Conservation (phyloP, 2,797 vertebrate genomes). For the Chelon labrosus region DNA sequence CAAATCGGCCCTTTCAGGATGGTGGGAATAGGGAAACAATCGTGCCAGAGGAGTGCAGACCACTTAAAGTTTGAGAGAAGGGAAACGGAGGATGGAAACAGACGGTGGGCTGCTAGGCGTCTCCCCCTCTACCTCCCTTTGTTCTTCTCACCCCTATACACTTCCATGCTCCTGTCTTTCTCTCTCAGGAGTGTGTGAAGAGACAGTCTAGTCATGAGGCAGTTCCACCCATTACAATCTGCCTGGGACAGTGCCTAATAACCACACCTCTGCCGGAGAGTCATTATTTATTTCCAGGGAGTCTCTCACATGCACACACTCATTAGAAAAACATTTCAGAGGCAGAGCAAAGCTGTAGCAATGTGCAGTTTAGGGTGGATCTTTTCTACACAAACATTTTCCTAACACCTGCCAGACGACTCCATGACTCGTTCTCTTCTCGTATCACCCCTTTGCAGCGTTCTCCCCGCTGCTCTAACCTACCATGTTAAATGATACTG, state of each 20-base stretch:
- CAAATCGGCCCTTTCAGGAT: slow-evolving; percentile 79
- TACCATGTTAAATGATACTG: slow-evolving; percentile 27
- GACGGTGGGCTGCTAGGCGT: slow-evolving; percentile 44
- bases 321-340: slow-evolving; percentile 36
- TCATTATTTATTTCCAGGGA: slow-evolving; percentile 50
- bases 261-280: slow-evolving; percentile 51
- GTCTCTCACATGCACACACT: slow-evolving; percentile 2
- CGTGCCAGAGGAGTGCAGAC: slow-evolving; percentile 60
- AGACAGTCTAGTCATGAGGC: slow-evolving; percentile 44
- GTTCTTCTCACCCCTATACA: slow-evolving; percentile 20
- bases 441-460: not conserved
- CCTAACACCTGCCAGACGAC: slow-evolving; percentile 14
- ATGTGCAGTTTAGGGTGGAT: slow-evolving; percentile 3
- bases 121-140: slow-evolving; percentile 20
- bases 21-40: slow-evolving; percentile 78
- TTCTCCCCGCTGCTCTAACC: slow-evolving; percentile 11
- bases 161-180: slow-evolving; percentile 35
- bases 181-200: slow-evolving; percentile 39
- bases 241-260: slow-evolving; percentile 43
- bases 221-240: slow-evolving; percentile 42
- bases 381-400: slow-evolving; percentile 27
- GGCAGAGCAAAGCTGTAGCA: not conserved
- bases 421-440: slow-evolving; percentile 13
- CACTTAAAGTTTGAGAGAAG: slow-evolving; percentile 63
- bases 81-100: slow-evolving; percentile 60